phyloP scores from a whole-genome alignment of 1,140 invertebrate species.

The Pogonognathellus flavescens region DNA sequence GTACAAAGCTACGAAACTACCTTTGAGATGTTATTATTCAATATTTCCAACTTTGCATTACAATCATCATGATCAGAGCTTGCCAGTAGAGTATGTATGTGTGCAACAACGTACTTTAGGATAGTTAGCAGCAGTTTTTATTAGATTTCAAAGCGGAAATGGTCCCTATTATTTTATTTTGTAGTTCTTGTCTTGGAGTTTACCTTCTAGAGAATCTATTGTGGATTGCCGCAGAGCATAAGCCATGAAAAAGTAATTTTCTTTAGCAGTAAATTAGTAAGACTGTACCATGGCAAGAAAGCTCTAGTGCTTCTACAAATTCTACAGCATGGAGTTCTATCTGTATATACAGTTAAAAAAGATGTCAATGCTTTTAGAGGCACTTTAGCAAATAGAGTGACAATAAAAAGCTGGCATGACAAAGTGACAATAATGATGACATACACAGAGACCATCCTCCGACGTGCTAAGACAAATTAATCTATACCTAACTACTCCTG shows the following conservation, averaged over 20 bases:
- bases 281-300: not conserved
- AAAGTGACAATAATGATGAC: constrained; percentile 44
- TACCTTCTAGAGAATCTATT: too few species aligned
- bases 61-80: not conserved
- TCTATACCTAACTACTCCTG: not conserved
- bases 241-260: constrained; percentile 32
- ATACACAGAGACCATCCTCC: constrained; percentile 10
- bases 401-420: constrained; percentile 39
- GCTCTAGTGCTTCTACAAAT: not conserved
- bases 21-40: constrained; percentile 14
- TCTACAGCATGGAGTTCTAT: too few species aligned
- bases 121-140: too few species aligned
- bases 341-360: constrained; percentile 24
- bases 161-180: too few species aligned
- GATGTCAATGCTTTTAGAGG: constrained; percentile 46
- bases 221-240: not conserved
- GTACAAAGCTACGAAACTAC: not conserved
- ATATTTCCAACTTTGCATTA: not conserved
- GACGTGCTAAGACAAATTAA: constrained; percentile 46
- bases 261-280: not conserved
- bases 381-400: constrained; percentile 50
- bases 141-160: too few species aligned
- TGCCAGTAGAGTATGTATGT: not conserved
- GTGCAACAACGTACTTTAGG: not conserved
- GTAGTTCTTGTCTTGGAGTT: too few species aligned